Evolutionary conservation across 2,888 invertebrate species (phyloP).

Genomic region (Belgica antarctica): DNA sequence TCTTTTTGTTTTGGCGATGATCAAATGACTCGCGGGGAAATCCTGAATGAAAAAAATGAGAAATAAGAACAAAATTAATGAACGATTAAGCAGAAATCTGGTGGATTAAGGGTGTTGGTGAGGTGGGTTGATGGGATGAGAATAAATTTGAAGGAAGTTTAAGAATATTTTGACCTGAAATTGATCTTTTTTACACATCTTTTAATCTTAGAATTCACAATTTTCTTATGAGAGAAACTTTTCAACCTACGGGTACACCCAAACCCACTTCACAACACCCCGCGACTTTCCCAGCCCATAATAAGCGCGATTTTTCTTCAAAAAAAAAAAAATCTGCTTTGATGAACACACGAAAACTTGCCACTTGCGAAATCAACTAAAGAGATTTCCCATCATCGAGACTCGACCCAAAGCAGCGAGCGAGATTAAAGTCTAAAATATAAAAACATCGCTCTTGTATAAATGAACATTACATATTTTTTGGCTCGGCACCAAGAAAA

Average conservation of each 20-base stretch:
- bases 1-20: too few relatives aligned
- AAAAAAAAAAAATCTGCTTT: not conserved
- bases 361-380: constrained; percentile 24
- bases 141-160: too few relatives aligned
- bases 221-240: too few relatives aligned
- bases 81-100: too few relatives aligned
- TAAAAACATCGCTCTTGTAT: not conserved
- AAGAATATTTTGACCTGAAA: too few relatives aligned
- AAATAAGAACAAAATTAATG: too few relatives aligned
- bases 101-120: too few relatives aligned
- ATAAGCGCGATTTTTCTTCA: constrained; percentile 6
- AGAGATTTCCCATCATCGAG: constrained; percentile 18
- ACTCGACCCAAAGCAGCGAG: not conserved
- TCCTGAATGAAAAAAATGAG: not conserved
- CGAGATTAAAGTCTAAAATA: constrained; percentile 11
- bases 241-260: too few relatives aligned
- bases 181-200: too few relatives aligned
- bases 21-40: constrained; percentile 6
- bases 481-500: constrained; percentile 20
- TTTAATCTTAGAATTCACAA: too few relatives aligned
- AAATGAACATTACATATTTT: not conserved
- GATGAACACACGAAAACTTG: not conserved
- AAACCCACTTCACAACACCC: too few relatives aligned
- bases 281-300: not conserved
- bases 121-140: too few relatives aligned